Evolutionary conservation across 2,797 vertebrate species (phyloP).

Genomic region (Amphiprion clarkii): DNA sequence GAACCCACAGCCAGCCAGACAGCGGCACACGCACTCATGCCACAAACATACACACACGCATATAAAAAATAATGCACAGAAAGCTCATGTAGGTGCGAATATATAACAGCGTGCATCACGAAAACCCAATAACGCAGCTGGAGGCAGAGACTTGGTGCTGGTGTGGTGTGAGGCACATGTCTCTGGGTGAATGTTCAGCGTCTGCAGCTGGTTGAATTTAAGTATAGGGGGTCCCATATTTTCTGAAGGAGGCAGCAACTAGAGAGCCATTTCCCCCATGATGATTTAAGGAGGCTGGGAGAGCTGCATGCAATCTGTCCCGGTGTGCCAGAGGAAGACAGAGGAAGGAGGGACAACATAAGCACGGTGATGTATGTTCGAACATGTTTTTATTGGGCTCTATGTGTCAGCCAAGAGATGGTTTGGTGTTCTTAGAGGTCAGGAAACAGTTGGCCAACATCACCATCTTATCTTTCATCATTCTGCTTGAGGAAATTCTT

Average conservation of each 20-base stretch:
- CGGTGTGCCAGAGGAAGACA: constrained; percentile 39
- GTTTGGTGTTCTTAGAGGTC: constrained; percentile 35
- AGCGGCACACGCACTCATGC: constrained; percentile 15
- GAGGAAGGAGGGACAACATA: constrained; percentile 5
- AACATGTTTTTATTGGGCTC: constrained; percentile 32
- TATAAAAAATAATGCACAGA: constrained; percentile 38
- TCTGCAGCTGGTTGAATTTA: constrained; percentile 74
- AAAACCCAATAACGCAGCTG: constrained; percentile 60
- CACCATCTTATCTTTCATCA: constrained; percentile 9
- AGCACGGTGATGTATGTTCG: constrained; percentile 32
- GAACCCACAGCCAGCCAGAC: constrained; percentile 34
- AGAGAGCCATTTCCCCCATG: constrained; percentile 55
- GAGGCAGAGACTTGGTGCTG: constrained; percentile 55
- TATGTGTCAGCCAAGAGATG: constrained; percentile 35
- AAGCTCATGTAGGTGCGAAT: constrained; percentile 44
- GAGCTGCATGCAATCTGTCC: constrained; percentile 44
- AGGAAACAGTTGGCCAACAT: constrained; percentile 25
- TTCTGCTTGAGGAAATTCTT: constrained; percentile 32
- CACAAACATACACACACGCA: constrained; percentile 36
- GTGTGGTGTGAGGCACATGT: constrained; percentile 61
- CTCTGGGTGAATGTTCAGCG: constrained; percentile 57
- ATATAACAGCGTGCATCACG: constrained; percentile 54
- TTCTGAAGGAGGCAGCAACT: constrained; percentile 46
- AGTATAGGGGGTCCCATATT: constrained; percentile 40
- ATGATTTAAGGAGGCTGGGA: constrained; percentile 62